Evolutionary conservation across 2,113 vertebrate species (phyloP).

Genomic region (Callocephalon fimbriatum): DNA sequence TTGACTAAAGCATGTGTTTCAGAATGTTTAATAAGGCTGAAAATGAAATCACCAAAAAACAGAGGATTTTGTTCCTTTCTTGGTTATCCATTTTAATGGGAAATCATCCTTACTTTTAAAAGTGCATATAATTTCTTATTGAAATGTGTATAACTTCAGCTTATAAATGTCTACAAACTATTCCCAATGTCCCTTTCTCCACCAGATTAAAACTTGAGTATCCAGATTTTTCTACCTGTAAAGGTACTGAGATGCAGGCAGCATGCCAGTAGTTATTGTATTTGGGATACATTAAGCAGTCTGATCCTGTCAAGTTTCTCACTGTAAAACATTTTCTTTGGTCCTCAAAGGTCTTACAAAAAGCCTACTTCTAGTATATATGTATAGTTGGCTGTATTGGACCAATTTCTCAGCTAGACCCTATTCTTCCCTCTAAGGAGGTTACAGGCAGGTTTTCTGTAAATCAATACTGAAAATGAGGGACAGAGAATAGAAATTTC

Average conservation of each 20-base stretch:
- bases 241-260: not conserved
- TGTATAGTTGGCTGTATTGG: not conserved
- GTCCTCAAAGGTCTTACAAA: not conserved
- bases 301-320: not conserved
- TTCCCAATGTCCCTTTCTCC: not conserved
- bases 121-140: not conserved
- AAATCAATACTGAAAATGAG: not conserved
- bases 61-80: not conserved
- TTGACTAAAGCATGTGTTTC: not conserved
- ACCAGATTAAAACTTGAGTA: not conserved
- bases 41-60: not conserved
- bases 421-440: not conserved
- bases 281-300: not conserved
- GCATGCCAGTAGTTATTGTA: not conserved
- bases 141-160: not conserved
- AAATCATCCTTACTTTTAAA: not conserved
- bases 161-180: not conserved
- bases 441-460: not conserved
- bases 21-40: not conserved
- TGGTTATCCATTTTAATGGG: not conserved
- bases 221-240: not conserved
- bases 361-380: not conserved
- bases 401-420: not conserved
- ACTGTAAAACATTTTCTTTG: not conserved
- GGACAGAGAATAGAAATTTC: not conserved